Evolutionary conservation across 2,888 invertebrate species (phyloP).

Genomic region (Atrina japonica): DNA sequence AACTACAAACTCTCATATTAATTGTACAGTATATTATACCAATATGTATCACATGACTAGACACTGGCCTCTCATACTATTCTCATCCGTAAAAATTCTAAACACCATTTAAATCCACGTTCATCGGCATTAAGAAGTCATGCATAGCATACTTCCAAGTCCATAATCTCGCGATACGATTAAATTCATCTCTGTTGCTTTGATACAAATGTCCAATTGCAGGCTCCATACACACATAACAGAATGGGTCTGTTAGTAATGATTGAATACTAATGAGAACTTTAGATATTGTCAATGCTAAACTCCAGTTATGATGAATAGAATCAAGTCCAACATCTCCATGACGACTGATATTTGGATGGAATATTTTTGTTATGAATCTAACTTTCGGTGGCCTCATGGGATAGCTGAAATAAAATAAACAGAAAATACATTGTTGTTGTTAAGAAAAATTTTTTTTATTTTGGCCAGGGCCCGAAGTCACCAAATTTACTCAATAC

Average conservation of each 20-base stretch:
- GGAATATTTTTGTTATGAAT: conserved; percentile 95
- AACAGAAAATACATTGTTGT: too few relatives aligned
- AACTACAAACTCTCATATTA: too few relatives aligned
- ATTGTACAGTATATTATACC: too few relatives aligned
- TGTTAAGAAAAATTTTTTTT: too few relatives aligned
- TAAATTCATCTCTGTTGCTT: conserved; percentile 87
- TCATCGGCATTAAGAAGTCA: conserved; percentile 73
- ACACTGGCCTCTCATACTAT: too few relatives aligned
- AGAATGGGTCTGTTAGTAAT: conserved; percentile 88
- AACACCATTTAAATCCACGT: conserved; percentile 68
- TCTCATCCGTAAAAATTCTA: conserved; percentile 37
- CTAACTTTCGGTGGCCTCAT: conserved; percentile 95
- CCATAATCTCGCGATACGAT: conserved; percentile 91
- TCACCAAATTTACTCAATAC: too few relatives aligned
- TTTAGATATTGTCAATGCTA: conserved; percentile 93
- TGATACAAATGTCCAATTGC: conserved; percentile 90
- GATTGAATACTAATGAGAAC: conserved; percentile 81
- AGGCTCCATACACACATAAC: conserved; percentile 95
- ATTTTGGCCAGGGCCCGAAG: too few relatives aligned
- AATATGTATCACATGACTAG: too few relatives aligned
- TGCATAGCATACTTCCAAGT: conserved; percentile 90
- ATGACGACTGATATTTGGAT: conserved; percentile 96
- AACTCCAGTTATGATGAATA: conserved; percentile 97
- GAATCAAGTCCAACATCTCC: conserved; percentile 98
- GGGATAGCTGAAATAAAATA: conserved; percentile 86